Percentiles rank a stretch among this genome's conserved stretches.
Conservation (phyloP, 2,797 vertebrate genomes). For the Pipistrellus pygmaeus region DNA sequence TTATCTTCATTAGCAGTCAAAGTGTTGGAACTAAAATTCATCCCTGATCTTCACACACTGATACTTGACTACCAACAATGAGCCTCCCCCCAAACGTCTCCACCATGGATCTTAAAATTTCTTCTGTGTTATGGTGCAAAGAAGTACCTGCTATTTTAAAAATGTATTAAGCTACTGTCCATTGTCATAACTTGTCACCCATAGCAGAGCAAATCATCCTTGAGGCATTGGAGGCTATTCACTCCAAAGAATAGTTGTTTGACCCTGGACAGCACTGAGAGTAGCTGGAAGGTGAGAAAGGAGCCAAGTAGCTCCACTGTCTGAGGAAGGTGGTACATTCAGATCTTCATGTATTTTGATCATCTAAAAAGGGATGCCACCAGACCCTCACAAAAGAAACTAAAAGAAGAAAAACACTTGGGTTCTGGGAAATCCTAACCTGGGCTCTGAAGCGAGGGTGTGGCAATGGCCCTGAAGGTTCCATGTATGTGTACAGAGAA, state of each 20-base stretch:
- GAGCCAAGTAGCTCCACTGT: not conserved
- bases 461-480: not conserved
- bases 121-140: not conserved
- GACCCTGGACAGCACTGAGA: not conserved
- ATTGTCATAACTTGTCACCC: not conserved
- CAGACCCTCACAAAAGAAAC: not conserved
- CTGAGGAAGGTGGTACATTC: not conserved
- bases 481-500: not conserved
- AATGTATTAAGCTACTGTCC: not conserved
- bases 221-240: not conserved
- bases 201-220: not conserved
- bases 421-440: not conserved
- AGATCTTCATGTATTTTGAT: not conserved
- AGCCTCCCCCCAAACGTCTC: not conserved
- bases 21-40: not conserved
- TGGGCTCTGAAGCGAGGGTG: not conserved
- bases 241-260: not conserved
- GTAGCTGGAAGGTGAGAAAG: not conserved
- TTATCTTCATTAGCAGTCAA: conserved; percentile 27
- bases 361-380: not conserved
- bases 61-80: not conserved
- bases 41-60: not conserved
- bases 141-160: not conserved
- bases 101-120: not conserved
- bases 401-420: not conserved